These are phyloP conservation scores for Tokudaia muenninki DNA, from an alignment of 2,797 vertebrate species.

Conservation along the genomic window DNA sequence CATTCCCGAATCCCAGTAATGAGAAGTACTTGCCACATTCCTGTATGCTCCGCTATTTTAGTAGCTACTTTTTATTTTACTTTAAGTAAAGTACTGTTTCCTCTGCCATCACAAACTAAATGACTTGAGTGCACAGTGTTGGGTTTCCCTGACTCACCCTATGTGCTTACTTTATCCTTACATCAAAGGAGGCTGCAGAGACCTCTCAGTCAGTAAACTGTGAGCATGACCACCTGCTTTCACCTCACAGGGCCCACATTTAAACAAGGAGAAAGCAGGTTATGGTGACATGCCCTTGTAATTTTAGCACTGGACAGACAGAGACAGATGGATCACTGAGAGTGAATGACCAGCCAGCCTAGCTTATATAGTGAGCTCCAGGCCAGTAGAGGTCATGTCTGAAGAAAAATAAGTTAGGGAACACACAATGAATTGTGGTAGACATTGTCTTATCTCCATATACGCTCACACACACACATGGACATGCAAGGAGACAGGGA, in stretches of 20 bases:
- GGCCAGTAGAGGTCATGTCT: background rate
- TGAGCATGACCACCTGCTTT: background rate
- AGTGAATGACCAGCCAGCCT: no score
- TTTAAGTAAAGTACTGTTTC: background rate
- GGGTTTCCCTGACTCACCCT: background rate
- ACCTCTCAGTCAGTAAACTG: background rate
- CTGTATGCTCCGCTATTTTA: fast-evolving
- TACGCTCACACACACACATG: no score
- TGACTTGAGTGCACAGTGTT: background rate
- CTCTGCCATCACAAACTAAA: background rate
- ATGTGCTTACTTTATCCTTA: background rate
- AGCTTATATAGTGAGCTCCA: background rate
- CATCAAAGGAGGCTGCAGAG: background rate
- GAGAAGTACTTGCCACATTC: background rate
- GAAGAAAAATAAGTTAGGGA: background rate
- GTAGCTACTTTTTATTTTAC: background rate
- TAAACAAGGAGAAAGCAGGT: background rate
- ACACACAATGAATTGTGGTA: background rate
- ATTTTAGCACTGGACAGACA: background rate
- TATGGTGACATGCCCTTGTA: background rate
- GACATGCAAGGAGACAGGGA: background rate
- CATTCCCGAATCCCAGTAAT: background rate
- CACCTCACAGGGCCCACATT: background rate
- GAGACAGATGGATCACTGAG: background rate
- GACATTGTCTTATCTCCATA: background rate